Evolutionary conservation across 1,140 invertebrate genomes (phyloP).

Genomic region (Papilio dardanus): DNA sequence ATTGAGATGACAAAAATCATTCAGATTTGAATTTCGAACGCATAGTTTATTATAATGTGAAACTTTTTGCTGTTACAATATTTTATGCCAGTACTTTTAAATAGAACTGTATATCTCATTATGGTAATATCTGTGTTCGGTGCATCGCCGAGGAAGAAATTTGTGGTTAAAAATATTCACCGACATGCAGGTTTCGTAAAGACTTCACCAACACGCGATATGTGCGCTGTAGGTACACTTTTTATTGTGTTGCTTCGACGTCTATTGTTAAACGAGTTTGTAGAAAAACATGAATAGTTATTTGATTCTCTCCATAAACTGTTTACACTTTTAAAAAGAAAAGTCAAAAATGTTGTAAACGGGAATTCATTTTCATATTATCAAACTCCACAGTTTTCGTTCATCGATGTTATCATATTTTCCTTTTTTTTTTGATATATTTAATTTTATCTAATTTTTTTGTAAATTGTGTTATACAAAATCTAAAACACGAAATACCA

Average conservation of each 20-base stretch:
- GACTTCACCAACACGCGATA: not conserved
- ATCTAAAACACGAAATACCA: not conserved
- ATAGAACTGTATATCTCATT: not conserved
- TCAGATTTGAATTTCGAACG: not conserved
- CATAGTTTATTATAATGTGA: not conserved
- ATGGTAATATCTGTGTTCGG: not conserved
- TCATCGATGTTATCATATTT: too few relatives aligned
- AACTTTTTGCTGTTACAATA: not conserved
- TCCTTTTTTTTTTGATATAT: too few relatives aligned
- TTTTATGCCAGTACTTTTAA: not conserved
- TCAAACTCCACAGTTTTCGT: too few relatives aligned
- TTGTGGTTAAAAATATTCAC: conserved; percentile 18
- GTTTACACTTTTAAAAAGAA: too few relatives aligned
- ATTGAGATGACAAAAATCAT: not conserved
- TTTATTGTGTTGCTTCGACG: not conserved
- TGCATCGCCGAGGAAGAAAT: not conserved
- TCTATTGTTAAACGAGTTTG: not conserved
- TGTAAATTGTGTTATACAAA: too few relatives aligned
- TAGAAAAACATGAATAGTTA: not conserved
- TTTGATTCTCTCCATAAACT: not conserved
- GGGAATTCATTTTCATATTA: too few relatives aligned
- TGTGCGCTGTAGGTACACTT: not conserved
- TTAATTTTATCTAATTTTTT: too few relatives aligned
- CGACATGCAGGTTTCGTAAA: conserved; percentile 6
- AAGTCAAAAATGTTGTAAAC: too few relatives aligned